Conservation (phyloP, 2,888 invertebrate species). For the Apodemia duryi region DNA sequence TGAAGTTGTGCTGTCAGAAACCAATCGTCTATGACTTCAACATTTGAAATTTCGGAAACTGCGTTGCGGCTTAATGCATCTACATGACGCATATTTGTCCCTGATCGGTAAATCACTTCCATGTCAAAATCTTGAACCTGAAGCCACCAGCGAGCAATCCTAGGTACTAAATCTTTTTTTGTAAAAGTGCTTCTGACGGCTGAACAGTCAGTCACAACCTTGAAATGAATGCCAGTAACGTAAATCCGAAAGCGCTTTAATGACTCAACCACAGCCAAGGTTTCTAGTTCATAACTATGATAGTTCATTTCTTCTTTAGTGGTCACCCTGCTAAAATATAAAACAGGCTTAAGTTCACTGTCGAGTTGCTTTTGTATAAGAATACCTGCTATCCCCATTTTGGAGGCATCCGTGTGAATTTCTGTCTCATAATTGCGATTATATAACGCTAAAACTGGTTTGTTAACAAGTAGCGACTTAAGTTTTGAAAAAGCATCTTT, state of each 20-base stretch:
- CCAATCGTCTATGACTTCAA: neutral
- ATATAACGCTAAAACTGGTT: constrained; percentile 37
- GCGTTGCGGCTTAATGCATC: neutral
- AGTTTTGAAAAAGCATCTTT: constrained; percentile 27
- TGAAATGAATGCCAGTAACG: too few species aligned
- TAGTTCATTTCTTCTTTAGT: too few species aligned
- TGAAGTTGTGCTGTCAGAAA: neutral
- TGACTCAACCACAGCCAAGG: too few species aligned
- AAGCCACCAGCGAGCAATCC: neutral
- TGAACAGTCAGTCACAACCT: too few species aligned
- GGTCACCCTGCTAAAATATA: neutral
- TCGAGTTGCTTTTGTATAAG: constrained; percentile 35
- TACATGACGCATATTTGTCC: neutral
- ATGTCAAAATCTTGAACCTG: neutral
- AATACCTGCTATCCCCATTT: constrained; percentile 36
- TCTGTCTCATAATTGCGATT: constrained; percentile 31
- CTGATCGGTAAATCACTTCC: neutral
- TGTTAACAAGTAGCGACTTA: constrained; percentile 27
- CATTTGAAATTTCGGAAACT: neutral
- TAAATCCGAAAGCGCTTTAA: too few species aligned
- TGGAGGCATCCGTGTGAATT: constrained; percentile 39
- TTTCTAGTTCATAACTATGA: too few species aligned
- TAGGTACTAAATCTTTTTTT: too few species aligned
- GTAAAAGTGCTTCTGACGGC: too few species aligned
- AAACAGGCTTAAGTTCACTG: constrained; percentile 33